Percentiles rank a stretch among this genome's conserved stretches.
Evolutionary conservation across 2,797 vertebrate genomes (phyloP).

Genomic region (Danio aesculapii): DNA sequence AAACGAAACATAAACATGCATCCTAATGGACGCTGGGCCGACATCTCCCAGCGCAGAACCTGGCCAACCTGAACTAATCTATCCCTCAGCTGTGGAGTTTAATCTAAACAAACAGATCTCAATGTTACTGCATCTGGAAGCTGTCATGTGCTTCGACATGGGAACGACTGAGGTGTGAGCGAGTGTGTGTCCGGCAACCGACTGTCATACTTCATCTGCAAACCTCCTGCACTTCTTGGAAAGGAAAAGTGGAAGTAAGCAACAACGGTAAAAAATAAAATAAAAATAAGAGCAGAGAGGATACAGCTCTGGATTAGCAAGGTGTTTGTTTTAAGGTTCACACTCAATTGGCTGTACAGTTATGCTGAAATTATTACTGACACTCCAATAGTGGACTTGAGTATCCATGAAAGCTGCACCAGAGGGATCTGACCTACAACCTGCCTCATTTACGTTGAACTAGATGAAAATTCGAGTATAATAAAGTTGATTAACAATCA

Average conservation of each 20-base stretch:
- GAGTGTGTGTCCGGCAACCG: constrained; percentile 49
- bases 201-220: constrained; percentile 51
- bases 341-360: background rate
- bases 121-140: constrained; percentile 91
- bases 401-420: background rate
- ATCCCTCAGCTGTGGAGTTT: constrained; percentile 90
- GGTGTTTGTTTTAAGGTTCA: constrained; percentile 7
- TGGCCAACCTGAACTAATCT: constrained; percentile 92
- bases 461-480: background rate
- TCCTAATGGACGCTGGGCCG: constrained; percentile 84
- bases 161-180: constrained; percentile 72
- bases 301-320: constrained; percentile 18
- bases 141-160: constrained; percentile 85
- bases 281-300: constrained; percentile 14
- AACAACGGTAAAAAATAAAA: background rate
- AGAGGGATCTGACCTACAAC: background rate
- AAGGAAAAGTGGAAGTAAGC: constrained; percentile 22
- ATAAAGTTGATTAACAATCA: background rate
- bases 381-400: background rate
- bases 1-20: constrained; percentile 92
- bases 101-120: constrained; percentile 94
- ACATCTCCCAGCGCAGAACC: constrained; percentile 81
- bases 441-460: background rate
- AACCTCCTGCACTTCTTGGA: constrained; percentile 35
- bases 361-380: background rate